These are phyloP conservation scores for Petrocephalus schoutedeni DNA, from an alignment of 2,797 vertebrate species.

Conservation along the genomic window DNA sequence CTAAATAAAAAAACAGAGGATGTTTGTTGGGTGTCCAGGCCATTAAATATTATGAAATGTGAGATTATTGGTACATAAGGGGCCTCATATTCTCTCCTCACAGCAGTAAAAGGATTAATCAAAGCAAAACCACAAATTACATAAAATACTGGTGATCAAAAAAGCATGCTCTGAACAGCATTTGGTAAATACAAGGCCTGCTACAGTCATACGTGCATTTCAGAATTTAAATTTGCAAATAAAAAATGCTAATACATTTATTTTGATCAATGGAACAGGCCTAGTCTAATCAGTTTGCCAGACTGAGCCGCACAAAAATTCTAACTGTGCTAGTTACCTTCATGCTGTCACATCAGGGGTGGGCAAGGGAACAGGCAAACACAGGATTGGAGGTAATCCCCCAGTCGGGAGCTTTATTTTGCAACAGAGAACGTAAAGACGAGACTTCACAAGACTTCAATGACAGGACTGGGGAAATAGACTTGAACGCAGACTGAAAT, in stretches of 20 bases:
- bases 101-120: not conserved
- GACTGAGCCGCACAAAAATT: not conserved
- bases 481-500: too few relatives aligned
- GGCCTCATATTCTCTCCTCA: not conserved
- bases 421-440: too few relatives aligned
- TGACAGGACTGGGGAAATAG: too few relatives aligned
- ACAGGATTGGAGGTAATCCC: too few relatives aligned
- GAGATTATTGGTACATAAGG: not conserved
- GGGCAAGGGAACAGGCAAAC: too few relatives aligned
- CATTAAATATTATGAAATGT: not conserved
- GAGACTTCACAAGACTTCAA: too few relatives aligned
- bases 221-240: not conserved
- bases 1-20: not conserved
- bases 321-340: too few relatives aligned
- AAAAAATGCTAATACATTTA: conserved; percentile 6
- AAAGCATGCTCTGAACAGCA: not conserved
- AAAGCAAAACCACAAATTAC: not conserved
- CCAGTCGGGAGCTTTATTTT: too few relatives aligned
- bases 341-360: too few relatives aligned
- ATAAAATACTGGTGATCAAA: not conserved
- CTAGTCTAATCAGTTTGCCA: not conserved
- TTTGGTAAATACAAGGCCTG: conserved; percentile 6
- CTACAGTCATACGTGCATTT: not conserved
- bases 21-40: not conserved
- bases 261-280: not conserved